Evolutionary conservation across 2,113 vertebrate species (phyloP).

Genomic region (Triplophysa tibetana): DNA sequence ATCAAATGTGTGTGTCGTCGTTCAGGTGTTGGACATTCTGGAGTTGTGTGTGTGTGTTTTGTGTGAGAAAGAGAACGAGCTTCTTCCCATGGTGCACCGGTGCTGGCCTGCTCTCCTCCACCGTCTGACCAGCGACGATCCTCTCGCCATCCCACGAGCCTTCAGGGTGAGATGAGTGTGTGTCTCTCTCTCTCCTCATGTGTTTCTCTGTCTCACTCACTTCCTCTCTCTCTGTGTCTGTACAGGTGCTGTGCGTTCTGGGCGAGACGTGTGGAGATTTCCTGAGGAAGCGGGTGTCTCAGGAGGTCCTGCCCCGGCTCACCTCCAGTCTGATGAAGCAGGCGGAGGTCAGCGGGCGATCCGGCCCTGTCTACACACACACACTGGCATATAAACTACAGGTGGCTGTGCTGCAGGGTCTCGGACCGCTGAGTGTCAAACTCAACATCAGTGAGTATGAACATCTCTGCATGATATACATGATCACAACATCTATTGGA

Average conservation of each 20-base stretch:
- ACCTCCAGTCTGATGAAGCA: conserved; percentile 77
- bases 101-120: conserved; percentile 86
- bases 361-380: conserved; percentile 84
- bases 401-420: conserved; percentile 84
- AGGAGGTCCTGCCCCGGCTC: conserved; percentile 86
- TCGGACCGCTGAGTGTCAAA: conserved; percentile 83
- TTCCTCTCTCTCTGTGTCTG: conserved; percentile 34
- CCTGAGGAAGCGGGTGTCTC: conserved; percentile 84
- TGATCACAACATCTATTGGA: no score
- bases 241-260: conserved; percentile 84
- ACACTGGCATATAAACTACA: conserved; percentile 90
- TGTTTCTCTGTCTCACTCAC: neutral
- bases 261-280: conserved; percentile 85
- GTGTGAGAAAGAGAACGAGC: conserved; percentile 76
- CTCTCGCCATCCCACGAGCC: conserved; percentile 84
- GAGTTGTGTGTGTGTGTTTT: conserved; percentile 81
- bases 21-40: conserved; percentile 85
- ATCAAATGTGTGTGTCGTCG: neutral
- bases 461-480: neutral
- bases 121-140: conserved; percentile 85
- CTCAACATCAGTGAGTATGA: conserved; percentile 83
- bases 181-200: neutral
- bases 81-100: conserved; percentile 89
- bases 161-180: conserved; percentile 80
- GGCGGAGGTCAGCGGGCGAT: conserved; percentile 82